Evolutionary conservation across 2,113 vertebrate species (phyloP).

Genomic region (Aphyosemion australe): DNA sequence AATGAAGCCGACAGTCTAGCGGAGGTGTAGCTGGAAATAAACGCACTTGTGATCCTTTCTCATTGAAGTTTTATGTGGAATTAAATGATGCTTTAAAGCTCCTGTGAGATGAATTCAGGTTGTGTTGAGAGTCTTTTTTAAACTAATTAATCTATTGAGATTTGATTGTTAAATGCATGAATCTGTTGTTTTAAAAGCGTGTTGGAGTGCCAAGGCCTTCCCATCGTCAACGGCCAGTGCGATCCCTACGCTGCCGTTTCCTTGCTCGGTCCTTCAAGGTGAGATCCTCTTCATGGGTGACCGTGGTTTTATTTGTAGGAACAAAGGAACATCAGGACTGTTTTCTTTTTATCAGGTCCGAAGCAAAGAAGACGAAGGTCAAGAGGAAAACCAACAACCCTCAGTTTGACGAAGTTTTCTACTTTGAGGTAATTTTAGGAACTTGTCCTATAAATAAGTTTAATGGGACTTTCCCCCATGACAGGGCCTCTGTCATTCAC

Average conservation of each 20-base stretch:
- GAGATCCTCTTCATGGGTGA: slow-evolving; percentile 40
- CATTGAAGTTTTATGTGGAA: no score
- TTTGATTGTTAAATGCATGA: slow-evolving; percentile 6
- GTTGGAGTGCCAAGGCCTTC: slow-evolving; percentile 94
- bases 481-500: no score
- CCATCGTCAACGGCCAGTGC: slow-evolving; percentile 96
- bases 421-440: slow-evolving; percentile 88
- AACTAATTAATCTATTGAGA: no score
- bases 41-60: no score
- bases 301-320: neutral
- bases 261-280: slow-evolving; percentile 92
- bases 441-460: neutral
- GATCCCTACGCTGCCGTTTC: slow-evolving; percentile 96
- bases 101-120: no score
- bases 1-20: slow-evolving; percentile 1
- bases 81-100: no score
- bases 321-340: neutral
- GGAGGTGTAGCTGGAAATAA: neutral
- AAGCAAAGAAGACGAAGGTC: slow-evolving; percentile 98
- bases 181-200: slow-evolving; percentile 79
- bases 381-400: slow-evolving; percentile 98
- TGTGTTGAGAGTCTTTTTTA: neutral
- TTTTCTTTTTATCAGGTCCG: slow-evolving; percentile 81
- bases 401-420: slow-evolving; percentile 97
- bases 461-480: no score